Evolutionary conservation across 2,888 invertebrate species (phyloP).

Genomic region (Luffia ferchaultella): DNA sequence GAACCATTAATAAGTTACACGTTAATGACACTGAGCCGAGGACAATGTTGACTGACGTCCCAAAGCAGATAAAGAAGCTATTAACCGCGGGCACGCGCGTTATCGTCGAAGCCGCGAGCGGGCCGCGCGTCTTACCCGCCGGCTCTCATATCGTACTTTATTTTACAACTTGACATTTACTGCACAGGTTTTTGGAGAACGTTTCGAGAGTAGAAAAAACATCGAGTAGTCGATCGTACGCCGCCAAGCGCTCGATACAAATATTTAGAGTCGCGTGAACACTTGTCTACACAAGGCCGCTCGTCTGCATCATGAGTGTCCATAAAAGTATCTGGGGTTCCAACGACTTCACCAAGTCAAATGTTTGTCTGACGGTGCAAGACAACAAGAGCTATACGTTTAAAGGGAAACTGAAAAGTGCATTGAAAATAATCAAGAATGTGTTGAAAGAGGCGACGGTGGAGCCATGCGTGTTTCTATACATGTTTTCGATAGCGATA

Average conservation of each 20-base stretch:
- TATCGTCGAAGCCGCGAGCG: constrained; percentile 54
- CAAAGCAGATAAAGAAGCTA: constrained; percentile 43
- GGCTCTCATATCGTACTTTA: constrained; percentile 42
- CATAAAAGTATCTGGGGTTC: constrained; percentile 32
- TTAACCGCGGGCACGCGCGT: constrained; percentile 44
- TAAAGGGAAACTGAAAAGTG: constrained; percentile 37
- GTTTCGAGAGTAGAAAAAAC: constrained; percentile 32
- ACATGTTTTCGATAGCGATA: constrained; percentile 70
- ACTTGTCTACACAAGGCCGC: neutral
- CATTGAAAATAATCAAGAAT: constrained; percentile 40
- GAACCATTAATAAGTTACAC: neutral
- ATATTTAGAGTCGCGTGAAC: neutral
- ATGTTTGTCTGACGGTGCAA: constrained; percentile 35
- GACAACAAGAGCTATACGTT: constrained; percentile 25
- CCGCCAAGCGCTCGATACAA: constrained; percentile 20
- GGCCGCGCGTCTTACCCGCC: constrained; percentile 28
- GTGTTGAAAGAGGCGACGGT: constrained; percentile 60
- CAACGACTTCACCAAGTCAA: constrained; percentile 43
- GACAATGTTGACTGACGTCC: neutral
- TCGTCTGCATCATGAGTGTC: neutral
- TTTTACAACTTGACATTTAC: constrained; percentile 50
- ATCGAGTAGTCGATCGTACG: constrained; percentile 34
- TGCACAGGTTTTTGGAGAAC: constrained; percentile 53
- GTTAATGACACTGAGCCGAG: neutral
- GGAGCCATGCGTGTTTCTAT: constrained; percentile 72